Base-by-base conservation (phyloP, 2,888 invertebrate species). In the Meteorus colon region DNA sequence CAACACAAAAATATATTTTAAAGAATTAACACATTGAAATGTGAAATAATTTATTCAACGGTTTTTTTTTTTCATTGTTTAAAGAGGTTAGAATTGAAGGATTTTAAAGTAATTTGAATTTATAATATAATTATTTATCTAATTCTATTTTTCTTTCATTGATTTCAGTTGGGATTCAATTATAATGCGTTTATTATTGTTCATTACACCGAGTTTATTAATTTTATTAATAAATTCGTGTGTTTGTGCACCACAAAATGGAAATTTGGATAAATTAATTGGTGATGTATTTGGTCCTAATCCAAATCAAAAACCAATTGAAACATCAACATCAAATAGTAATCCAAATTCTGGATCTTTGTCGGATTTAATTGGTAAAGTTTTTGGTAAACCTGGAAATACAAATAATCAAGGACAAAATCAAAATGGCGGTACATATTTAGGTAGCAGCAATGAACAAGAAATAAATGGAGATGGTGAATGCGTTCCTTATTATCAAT, bases 401-500 rank as follows among this genome's bases (percentile, higher is more conserved):
- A 41, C 8, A 2, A 12, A 45, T 24, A 75, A 66, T 60, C 51
- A 48, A 8, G 31, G 55, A n/a, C 65, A 31, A 29, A 3, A n/a
- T 12, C 1, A 14, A 31, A 62, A 3, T 62, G 29, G 27, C 3
- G 62, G 16, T 14, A 79, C 79, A 1, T 69, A 73, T n/a, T 51
- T 80, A n/a, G 73, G 79, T 0, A 34, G 51, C 0, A 68, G 74
- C 27, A 79, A 81, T 76, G 37, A 45, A 48, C n/a, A 59, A 19
- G 3, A 63, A 19, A 27, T 45, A 59, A 29, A 27, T 24, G 78
- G 73, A 0, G 86, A 87, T 0, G 95, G 95, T 51, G 93, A 93
- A 75, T 96, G 96, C 85, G 95, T 96, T 0, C 92, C 93, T 0
- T 95, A 95, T 83, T 96, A 94, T 86, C 91, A 94, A 27, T 96